Evolutionary conservation across 2,797 vertebrate species (phyloP), one percentile per base, ranked within the genome.

Genomic region (Xiphophorus birchmanni): DNA sequence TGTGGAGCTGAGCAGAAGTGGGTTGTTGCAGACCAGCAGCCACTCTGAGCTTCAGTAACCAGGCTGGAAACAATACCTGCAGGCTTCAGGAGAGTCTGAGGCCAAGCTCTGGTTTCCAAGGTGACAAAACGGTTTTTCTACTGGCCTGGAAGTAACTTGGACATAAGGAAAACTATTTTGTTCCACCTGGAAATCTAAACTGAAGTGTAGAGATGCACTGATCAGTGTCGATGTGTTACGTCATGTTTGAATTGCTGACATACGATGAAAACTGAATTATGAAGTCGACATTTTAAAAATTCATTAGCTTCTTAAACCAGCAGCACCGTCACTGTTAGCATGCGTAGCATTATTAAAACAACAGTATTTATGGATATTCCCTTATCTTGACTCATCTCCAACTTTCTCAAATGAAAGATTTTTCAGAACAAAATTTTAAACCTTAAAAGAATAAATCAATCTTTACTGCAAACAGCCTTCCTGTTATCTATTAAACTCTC

Each of bases 1-100:
- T 73, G 47, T 29, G 10, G 78, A 79, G 78, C 84, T 32, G 78
- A 84, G 87, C 75, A 83, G 88, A 91, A 87, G 79, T 88, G 90
- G 89, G 89, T 89, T 89, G 86, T 79, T 82, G 81, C 84, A 86
- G 83, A 82, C 67, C 74, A 0, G 75, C 81, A 91, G 78, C 73
- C 81, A 75, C 84, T 82, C 82, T 90, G 88, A 76, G 85, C 77
- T 72, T 76, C 72, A 60, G 79, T 78, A 76, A 74, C 73, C 69
- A 72, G 77, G 82, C 77, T 0, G 23, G 29, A 13, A 2, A 5
- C 48, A 2, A 37, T 23, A 58, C 75, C 74, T 17, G 35, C 17
- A 2, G 0, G 58, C 63, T 77, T 87, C n/a, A 4, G 81, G 83
- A 13, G 0, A 2, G 13, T 81, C 63, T 40, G 7, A n/a, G 50